These are phyloP conservation scores for Pedionomus torquatus DNA, from an alignment of 2,113 vertebrate species.

Conservation along the genomic window DNA sequence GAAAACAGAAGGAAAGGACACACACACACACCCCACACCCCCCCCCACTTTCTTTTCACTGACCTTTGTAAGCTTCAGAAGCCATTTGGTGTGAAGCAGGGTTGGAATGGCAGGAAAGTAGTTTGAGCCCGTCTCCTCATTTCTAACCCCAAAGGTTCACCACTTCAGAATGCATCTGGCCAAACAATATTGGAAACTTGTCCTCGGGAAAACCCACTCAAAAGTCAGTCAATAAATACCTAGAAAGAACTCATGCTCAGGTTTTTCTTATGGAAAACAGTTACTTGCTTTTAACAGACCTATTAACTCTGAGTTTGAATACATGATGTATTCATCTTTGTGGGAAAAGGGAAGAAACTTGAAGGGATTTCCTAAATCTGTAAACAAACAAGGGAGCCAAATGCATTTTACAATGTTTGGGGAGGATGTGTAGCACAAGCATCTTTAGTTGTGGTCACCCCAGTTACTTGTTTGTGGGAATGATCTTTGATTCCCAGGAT, in stretches of 20 bases:
- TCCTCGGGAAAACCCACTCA: background rate
- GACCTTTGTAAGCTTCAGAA: background rate
- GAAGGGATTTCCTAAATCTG: background rate
- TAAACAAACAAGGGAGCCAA: background rate
- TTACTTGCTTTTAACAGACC: background rate
- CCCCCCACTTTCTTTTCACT: background rate
- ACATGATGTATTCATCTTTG: background rate
- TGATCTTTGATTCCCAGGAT: background rate
- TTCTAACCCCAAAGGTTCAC: background rate
- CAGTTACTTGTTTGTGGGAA: background rate
- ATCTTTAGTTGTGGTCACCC: background rate
- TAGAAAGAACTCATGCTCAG: background rate
- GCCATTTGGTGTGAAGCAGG: background rate
- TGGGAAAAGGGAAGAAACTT: background rate
- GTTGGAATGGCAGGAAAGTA: background rate
- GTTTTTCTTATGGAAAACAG: background rate
- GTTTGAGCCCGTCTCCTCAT: background rate
- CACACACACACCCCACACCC: too few relatives aligned
- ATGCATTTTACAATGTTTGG: accelerated
- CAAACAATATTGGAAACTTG: background rate
- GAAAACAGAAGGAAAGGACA: background rate
- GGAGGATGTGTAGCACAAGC: background rate
- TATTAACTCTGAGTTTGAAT: background rate
- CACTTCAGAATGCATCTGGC: background rate
- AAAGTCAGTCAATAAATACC: background rate